Evolutionary conservation across 2,113 vertebrate genomes (phyloP), one percentile per base, ranked within the genome.

Genomic region (Apteryx mantelli): DNA sequence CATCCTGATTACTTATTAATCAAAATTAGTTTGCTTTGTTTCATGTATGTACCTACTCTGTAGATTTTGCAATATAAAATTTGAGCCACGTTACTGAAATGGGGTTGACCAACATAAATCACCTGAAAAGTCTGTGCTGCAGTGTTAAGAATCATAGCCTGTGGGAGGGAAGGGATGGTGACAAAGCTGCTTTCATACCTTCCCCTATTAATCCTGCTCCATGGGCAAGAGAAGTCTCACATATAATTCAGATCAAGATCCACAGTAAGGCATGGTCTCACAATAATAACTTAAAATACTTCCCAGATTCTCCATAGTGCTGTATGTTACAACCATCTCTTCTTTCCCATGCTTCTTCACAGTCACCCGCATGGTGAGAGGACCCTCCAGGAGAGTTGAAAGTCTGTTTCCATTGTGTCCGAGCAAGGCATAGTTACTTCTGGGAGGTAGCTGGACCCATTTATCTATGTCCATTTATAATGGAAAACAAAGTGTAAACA

Each of bases 211-310:
- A 34, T 13, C 11, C 4, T 65, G 16, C 58, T 56, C 44, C 46
- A 46, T 4, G 16, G 63, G 21, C 3, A 22, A 14, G 13, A 1
- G 5, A 9, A 38, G 11, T 26, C 15, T 76, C 13, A 81, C 60
- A n/a, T 7, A 34, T 36, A 24, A 71, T 11, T 60, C 30, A 8
- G 25, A 16, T 50, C 53, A 38, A 30, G 11, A 46, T 56, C 24
- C 16, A 48, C 2, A n/a, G 55, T 5, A 52, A 65, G 0, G 3
- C 20, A 16, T 6, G 2, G 7, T 58, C 38, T 9, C 68, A 28
- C 13, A 25, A 4, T 5, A 64, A 36, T 0, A 2, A 36, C 25
- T 8, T 13, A 3, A 36, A 44, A 3, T 0, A 5, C 26, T 19
- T 26, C 19, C 36, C 42, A 63, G 34, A 79, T n/a, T 32, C 40